Conservation (phyloP, 2,797 vertebrate genomes). For the Spheniscus humboldti region DNA sequence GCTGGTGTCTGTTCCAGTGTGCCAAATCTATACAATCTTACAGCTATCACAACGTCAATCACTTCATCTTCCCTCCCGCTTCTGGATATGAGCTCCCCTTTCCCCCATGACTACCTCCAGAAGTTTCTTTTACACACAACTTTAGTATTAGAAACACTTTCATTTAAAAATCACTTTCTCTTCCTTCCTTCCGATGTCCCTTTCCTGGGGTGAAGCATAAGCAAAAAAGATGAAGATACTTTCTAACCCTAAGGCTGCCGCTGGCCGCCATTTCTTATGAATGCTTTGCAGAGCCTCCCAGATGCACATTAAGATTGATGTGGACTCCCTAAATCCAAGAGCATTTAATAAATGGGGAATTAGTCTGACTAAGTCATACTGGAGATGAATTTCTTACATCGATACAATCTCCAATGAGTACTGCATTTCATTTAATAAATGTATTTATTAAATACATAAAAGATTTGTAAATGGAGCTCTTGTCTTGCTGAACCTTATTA, state of each 20-base stretch:
- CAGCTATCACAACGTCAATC: not conserved
- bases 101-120: not conserved
- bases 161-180: not conserved
- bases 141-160: not conserved
- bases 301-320: slow-evolving; percentile 43
- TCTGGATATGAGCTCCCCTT: not conserved
- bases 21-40: not conserved
- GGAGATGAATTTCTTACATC: slow-evolving; percentile 53
- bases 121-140: not conserved
- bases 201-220: not conserved
- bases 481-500: slow-evolving; percentile 57
- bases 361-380: slow-evolving; percentile 41
- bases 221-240: not conserved
- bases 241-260: not conserved
- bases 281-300: not conserved
- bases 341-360: slow-evolving; percentile 62
- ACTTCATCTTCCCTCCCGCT: not conserved
- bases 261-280: not conserved
- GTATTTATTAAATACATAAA: slow-evolving; percentile 71
- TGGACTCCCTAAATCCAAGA: slow-evolving; percentile 43
- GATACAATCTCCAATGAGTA: slow-evolving; percentile 47
- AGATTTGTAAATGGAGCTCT: slow-evolving; percentile 61
- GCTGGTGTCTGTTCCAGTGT: not conserved
- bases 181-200: not conserved
- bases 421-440: slow-evolving; percentile 69